A percentile compares a stretch with the other conserved stretches of the same genome.
phyloP scores from a whole-genome alignment of 2,113 vertebrate genomes.

The Apus apus region DNA sequence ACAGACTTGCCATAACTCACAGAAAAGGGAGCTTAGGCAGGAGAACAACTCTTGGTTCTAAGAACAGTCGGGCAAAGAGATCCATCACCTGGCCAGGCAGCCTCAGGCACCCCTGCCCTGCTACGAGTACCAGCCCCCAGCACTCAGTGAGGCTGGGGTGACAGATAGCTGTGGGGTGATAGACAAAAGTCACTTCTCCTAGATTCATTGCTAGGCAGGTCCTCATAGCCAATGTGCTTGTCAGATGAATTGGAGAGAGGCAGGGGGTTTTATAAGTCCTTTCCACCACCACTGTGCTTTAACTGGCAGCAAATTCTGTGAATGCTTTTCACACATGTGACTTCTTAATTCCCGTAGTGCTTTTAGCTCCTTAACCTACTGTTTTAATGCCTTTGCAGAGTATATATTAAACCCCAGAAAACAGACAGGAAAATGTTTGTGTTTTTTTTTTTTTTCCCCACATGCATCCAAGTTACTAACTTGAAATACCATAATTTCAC shows the following conservation, averaged over 20 bases:
- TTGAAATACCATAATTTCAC: background rate
- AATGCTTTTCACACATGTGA: fast-evolving
- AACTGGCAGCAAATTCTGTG: background rate
- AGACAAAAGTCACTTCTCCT: background rate
- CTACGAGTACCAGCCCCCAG: background rate
- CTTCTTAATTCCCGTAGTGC: background rate
- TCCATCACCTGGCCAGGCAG: fast-evolving
- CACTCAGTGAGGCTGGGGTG: fast-evolving
- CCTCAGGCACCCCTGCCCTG: background rate
- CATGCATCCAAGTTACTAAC: background rate
- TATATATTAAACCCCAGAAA: background rate
- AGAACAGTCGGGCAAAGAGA: background rate
- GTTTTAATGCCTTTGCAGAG: background rate
- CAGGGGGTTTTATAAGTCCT: background rate
- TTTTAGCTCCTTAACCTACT: background rate
- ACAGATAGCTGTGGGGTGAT: background rate
- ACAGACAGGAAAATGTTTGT: background rate
- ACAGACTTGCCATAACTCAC: background rate
- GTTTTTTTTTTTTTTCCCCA: too few species aligned
- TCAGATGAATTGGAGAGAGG: background rate
- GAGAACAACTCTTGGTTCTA: background rate
- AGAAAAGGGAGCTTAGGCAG: background rate
- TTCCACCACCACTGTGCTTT: background rate
- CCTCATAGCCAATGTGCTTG: background rate
- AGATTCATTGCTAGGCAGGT: background rate